phyloP scores from a whole-genome alignment of 2,888 invertebrate species.

The Parnassius apollo region DNA sequence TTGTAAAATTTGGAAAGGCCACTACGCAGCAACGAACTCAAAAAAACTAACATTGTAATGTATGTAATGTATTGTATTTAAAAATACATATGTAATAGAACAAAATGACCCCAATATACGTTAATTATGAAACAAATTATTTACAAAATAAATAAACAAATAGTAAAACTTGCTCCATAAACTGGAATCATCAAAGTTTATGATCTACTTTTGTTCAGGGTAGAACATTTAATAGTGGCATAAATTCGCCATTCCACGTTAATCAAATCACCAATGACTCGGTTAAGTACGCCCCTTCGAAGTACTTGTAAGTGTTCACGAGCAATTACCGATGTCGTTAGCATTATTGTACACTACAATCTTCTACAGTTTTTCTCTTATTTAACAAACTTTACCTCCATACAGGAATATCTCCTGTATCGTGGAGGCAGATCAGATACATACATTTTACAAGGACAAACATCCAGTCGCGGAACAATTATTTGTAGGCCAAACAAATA shows the following conservation, averaged over 20 bases:
- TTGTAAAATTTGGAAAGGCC: too few relatives aligned
- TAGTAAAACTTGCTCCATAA: conserved; percentile 69
- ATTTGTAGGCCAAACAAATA: too few relatives aligned
- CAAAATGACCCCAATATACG: not conserved
- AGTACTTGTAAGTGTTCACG: conserved; percentile 75
- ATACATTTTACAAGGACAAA: too few relatives aligned
- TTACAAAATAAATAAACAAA: conserved; percentile 2
- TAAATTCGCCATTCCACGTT: conserved; percentile 79
- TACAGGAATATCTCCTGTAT: too few relatives aligned
- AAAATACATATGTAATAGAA: too few relatives aligned
- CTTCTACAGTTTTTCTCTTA: too few relatives aligned
- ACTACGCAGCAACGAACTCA: too few relatives aligned
- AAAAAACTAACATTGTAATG: too few relatives aligned
- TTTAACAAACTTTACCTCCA: too few relatives aligned
- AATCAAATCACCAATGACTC: conserved; percentile 77
- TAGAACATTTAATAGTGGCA: conserved; percentile 75
- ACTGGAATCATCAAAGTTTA: conserved; percentile 77
- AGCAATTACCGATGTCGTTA: conserved; percentile 59
- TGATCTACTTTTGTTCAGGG: conserved; percentile 78
- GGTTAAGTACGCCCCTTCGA: conserved; percentile 70
- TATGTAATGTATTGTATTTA: too few relatives aligned
- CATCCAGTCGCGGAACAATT: too few relatives aligned
- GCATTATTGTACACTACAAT: conserved; percentile 7
- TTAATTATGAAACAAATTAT: not conserved
- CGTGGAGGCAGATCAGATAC: too few relatives aligned